Percentiles rank a stretch among this genome's conserved stretches.
phyloP scores from a whole-genome alignment of 2,113 vertebrate species.

The Apistogramma diplotaenia region DNA sequence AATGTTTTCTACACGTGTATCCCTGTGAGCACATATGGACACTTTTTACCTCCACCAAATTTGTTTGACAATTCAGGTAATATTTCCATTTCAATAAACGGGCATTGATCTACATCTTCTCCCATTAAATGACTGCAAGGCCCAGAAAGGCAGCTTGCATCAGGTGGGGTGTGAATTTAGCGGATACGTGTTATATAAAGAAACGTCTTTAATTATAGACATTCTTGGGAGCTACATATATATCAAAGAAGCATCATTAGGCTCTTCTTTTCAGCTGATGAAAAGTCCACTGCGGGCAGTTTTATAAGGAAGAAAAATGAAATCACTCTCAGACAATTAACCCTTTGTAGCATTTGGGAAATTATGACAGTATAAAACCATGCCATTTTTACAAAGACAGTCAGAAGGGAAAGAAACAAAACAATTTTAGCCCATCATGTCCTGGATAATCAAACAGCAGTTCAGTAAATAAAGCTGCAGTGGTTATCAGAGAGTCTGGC shows the following conservation, averaged over 20 bases:
- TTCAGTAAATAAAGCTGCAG: neutral
- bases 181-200: neutral
- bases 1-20: neutral
- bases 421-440: neutral
- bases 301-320: neutral
- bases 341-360: neutral
- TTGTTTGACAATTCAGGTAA: neutral
- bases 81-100: neutral
- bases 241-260: neutral
- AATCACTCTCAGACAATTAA: neutral
- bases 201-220: neutral
- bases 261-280: neutral
- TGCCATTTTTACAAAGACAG: neutral
- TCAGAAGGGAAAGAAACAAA: neutral
- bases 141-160: too few species aligned
- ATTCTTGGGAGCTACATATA: too few species aligned
- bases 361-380: neutral
- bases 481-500: neutral
- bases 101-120: too few species aligned
- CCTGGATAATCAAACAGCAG: neutral
- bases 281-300: neutral
- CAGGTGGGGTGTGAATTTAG: neutral
- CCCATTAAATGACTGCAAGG: neutral
- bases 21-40: too few species aligned
- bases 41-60: too few species aligned